A percentile compares a stretch with the other conserved stretches of the same genome.
phyloP scores from a whole-genome alignment of 1,140 invertebrate species.

The Alviniconcha marisindica region DNA sequence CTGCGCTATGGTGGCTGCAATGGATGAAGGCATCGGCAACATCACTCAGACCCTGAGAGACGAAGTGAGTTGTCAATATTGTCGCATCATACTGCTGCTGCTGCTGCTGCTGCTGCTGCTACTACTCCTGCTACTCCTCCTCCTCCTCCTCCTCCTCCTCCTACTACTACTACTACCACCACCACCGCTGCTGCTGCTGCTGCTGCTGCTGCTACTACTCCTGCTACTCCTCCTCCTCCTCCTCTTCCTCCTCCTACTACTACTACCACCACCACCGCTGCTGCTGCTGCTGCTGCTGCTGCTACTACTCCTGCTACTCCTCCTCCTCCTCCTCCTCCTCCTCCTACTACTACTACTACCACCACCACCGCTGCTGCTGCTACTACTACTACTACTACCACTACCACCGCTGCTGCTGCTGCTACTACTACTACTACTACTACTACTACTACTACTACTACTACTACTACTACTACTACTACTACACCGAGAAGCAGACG shows the following conservation, averaged over 20 bases:
- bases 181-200: too few relatives aligned
- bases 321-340: too few relatives aligned
- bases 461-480: background rate
- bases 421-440: background rate
- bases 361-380: background rate
- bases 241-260: too few relatives aligned
- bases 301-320: too few relatives aligned
- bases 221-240: too few relatives aligned
- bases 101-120: background rate
- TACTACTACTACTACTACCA: background rate
- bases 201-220: too few relatives aligned
- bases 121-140: too few relatives aligned
- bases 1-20: constrained; percentile 33
- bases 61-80: constrained; percentile 15
- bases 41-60: constrained; percentile 32
- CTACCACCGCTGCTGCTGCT: background rate
- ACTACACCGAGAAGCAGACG: background rate
- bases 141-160: too few relatives aligned
- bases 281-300: background rate
- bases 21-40: constrained; percentile 43
- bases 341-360: too few relatives aligned
- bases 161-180: too few relatives aligned
- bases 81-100: background rate
- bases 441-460: background rate
- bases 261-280: too few relatives aligned